Conservation (phyloP, 2,113 vertebrate genomes). For the Oenanthe melanoleuca region DNA sequence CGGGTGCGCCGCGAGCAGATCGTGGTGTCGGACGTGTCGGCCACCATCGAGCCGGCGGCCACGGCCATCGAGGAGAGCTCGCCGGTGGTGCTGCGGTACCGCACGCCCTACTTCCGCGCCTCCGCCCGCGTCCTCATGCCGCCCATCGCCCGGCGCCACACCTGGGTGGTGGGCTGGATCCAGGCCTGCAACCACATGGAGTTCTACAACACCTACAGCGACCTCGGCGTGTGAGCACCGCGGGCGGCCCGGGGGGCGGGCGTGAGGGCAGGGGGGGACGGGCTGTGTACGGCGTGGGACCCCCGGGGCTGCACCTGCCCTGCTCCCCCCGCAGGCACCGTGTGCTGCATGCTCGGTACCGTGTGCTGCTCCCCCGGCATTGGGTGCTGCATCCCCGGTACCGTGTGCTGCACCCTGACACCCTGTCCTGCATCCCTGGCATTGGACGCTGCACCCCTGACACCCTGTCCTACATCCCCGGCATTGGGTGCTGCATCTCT, state of each 20-base stretch:
- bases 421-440: background rate
- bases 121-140: slow-evolving; percentile 93
- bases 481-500: too few relatives aligned
- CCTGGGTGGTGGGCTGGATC: slow-evolving; percentile 98
- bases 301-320: too few relatives aligned
- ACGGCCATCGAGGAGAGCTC: slow-evolving; percentile 96
- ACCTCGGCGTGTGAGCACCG: slow-evolving; percentile 46
- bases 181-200: slow-evolving; percentile 99
- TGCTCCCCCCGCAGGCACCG: background rate
- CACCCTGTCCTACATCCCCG: too few relatives aligned
- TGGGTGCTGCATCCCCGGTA: too few relatives aligned
- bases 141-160: slow-evolving; percentile 90
- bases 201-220: slow-evolving; percentile 96
- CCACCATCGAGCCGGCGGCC: slow-evolving; percentile 92
- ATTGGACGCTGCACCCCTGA: background rate
- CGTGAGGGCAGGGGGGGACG: background rate
- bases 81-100: slow-evolving; percentile 95
- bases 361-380: too few relatives aligned
- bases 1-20: slow-evolving; percentile 94
- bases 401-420: too few relatives aligned
- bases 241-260: background rate
- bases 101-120: slow-evolving; percentile 96
- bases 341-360: background rate
- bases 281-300: background rate
- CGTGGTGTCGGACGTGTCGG: slow-evolving; percentile 92